Conservation (phyloP, 2,888 invertebrate genomes). For the Hirtodrosophila cameraria region DNA sequence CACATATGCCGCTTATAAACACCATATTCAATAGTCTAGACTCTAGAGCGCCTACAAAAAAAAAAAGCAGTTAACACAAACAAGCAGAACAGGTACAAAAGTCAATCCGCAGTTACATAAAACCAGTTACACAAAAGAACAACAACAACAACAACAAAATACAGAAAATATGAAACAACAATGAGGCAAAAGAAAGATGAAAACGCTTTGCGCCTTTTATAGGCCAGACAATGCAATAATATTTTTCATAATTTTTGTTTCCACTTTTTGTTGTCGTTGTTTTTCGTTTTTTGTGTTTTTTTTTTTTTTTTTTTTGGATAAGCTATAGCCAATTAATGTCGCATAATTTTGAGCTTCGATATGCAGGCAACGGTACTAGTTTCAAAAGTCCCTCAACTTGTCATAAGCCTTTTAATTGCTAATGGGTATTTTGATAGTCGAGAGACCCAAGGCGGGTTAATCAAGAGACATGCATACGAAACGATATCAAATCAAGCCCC, state of each 20-base stretch:
- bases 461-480: constrained; percentile 49
- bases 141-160: constrained; percentile 16
- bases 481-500: constrained; percentile 58
- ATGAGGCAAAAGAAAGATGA: constrained; percentile 42
- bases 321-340: constrained; percentile 80
- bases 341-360: constrained; percentile 72
- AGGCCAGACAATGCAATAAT: constrained; percentile 73
- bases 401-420: constrained; percentile 76
- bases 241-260: constrained; percentile 82
- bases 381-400: constrained; percentile 55
- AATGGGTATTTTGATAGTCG: constrained; percentile 71
- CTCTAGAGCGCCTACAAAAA: constrained; percentile 32
- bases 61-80: constrained; percentile 38
- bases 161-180: constrained; percentile 7
- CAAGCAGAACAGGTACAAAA: constrained; percentile 29
- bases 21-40: constrained; percentile 37
- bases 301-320: constrained; percentile 23
- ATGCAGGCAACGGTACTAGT: constrained; percentile 30
- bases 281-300: background rate
- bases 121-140: constrained; percentile 71
- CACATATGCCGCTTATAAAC: constrained; percentile 31
- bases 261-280: constrained; percentile 26
- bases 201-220: constrained; percentile 58
- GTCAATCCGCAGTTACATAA: constrained; percentile 55
- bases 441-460: constrained; percentile 21